These are phyloP conservation scores for Halcyon chelicuti DNA, from an alignment of 2,797 vertebrate species.

Conservation along the genomic window DNA sequence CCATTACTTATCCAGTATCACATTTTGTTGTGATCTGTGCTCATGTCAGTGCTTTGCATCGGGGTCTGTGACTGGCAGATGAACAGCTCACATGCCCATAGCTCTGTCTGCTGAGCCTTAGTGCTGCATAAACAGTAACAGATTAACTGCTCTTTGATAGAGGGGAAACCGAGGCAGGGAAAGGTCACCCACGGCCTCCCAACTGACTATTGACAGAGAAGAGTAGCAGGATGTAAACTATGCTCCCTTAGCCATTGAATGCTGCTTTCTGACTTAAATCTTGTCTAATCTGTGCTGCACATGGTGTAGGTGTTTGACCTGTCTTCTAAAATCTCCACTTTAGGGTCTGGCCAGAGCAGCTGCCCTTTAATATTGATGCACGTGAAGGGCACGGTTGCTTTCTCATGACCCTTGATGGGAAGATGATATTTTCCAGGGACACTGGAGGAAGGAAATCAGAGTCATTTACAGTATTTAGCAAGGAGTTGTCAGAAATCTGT, in stretches of 20 bases:
- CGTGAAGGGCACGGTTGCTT: conserved; percentile 2
- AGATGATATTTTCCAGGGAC: not conserved
- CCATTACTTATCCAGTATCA: not conserved
- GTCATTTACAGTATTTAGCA: not conserved
- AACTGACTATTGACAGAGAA: not conserved
- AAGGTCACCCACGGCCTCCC: not conserved
- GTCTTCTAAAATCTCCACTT: not conserved
- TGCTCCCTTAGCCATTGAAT: not conserved
- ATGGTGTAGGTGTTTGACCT: not conserved
- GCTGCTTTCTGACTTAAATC: not conserved
- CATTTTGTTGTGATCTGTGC: not conserved
- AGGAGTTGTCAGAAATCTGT: not conserved
- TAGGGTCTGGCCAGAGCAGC: not conserved
- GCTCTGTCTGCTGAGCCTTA: not conserved
- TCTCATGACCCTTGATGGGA: not conserved
- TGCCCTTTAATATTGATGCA: not conserved
- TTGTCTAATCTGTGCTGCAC: not conserved
- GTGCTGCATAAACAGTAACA: not conserved
- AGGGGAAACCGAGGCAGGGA: not conserved
- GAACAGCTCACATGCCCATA: not conserved
- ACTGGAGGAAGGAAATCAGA: not conserved
- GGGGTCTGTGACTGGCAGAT: not conserved
- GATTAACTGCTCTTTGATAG: not conserved
- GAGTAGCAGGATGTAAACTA: not conserved
- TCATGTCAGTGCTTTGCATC: not conserved